A percentile compares a stretch with the other conserved stretches of the same genome.
phyloP scores from a whole-genome alignment of 2,888 invertebrate genomes.

The Amphipyra tragopoginis region DNA sequence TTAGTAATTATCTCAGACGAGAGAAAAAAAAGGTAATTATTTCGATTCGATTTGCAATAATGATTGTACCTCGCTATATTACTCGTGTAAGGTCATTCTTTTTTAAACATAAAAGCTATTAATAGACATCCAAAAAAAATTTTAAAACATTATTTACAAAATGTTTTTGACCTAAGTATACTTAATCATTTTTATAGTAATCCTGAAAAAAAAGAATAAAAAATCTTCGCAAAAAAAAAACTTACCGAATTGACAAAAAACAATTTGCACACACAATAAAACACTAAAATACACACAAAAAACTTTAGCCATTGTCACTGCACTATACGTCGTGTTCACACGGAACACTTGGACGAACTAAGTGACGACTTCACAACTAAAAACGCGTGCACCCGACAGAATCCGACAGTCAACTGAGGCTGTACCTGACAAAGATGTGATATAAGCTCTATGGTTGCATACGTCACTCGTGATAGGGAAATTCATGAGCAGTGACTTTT shows the following conservation, averaged over 20 bases:
- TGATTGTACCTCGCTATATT: background rate
- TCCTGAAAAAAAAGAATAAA: too few species aligned
- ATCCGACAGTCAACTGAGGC: slow-evolving; percentile 8
- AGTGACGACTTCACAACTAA: slow-evolving; percentile 5
- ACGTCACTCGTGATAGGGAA: slow-evolving; percentile 40
- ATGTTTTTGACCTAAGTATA: too few species aligned
- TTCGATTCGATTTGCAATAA: background rate
- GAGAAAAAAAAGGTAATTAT: background rate
- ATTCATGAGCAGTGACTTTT: slow-evolving; percentile 15
- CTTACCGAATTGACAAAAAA: slow-evolving; percentile 78
- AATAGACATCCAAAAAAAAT: background rate
- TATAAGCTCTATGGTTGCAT: slow-evolving; percentile 31
- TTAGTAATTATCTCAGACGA: background rate
- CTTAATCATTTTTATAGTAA: too few species aligned
- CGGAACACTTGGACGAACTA: slow-evolving; percentile 12
- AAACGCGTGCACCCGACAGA: slow-evolving; percentile 19
- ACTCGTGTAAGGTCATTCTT: background rate
- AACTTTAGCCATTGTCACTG: slow-evolving; percentile 62
- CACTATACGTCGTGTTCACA: slow-evolving; percentile 23
- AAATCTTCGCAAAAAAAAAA: slow-evolving; percentile 12
- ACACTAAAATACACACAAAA: slow-evolving; percentile 68
- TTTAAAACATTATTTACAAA: background rate
- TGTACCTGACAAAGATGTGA: slow-evolving; percentile 22
- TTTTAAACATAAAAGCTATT: background rate
- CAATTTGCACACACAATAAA: slow-evolving; percentile 67